Evolutionary conservation across 1,140 invertebrate genomes (phyloP), one percentile per base, ranked within the genome.

Genomic region (Parapsyche elsis): DNA sequence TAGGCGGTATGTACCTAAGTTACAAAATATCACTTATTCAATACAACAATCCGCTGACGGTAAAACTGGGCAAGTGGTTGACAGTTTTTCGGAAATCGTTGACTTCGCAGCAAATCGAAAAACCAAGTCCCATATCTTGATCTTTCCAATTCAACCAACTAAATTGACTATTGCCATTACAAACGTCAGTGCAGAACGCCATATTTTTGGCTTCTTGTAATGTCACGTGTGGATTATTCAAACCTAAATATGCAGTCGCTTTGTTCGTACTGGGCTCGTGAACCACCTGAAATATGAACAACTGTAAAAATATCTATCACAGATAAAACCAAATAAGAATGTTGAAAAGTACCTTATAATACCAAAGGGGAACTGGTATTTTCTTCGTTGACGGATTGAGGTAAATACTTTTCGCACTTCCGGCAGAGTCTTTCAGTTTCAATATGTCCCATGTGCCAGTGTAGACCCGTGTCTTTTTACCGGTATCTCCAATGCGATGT

Each of bases 61-160:
- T 78, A 12, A 89, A 83, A 24, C 79, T 12, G 0, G 91, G 91
- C 10, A 92, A 83, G 49, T 88, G 86, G 0, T 86, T 87, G 19
- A 94, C 88, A 0, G 85, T 85, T 79, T 86, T 89, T 64, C 90
- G 87, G 84, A 94, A 91, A 38, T 93, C 91, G 53, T 87, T 84
- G 9, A 94, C 87, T 10, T 88, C 88, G 84, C 93, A 94, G 71
- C 91, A 92, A 84, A 94, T 94, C 7, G 90, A 91, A 84, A 91
- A 91, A 0, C 93, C 93, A 1, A 88, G 83, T 26, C 85, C 87
- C 38, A 92, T 89, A 82, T 91, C 87, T 12, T 88, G 86, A 1
- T 84, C 84, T 46, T 86, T 83, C 88, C 88, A 89, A 9, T 83
- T 83, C 59, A 89, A 74, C 91, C 91, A 92, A 75, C 84, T 86